phyloP scores from a whole-genome alignment of 2,113 vertebrate genomes.

The Zapus hudsonius region DNA sequence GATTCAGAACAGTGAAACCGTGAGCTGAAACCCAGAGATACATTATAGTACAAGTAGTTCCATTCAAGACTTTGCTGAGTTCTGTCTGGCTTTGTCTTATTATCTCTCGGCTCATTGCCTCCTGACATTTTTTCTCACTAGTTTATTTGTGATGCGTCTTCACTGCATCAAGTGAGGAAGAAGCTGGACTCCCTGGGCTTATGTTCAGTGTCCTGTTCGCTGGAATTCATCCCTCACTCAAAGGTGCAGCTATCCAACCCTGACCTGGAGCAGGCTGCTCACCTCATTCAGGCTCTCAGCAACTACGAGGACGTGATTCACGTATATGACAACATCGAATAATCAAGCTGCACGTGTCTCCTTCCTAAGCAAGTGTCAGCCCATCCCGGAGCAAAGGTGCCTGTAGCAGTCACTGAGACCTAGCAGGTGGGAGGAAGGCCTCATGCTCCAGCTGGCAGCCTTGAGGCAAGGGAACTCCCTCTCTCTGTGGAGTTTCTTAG shows the following conservation, averaged over 20 bases:
- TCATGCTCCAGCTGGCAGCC: neutral
- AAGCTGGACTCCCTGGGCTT: conserved; percentile 87
- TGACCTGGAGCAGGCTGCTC: conserved; percentile 85
- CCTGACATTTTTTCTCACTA: conserved; percentile 69
- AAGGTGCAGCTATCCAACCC: conserved; percentile 80
- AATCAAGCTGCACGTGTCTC: neutral
- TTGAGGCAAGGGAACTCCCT: neutral
- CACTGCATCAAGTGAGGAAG: conserved; percentile 84
- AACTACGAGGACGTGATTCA: conserved; percentile 87
- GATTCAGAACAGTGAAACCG: neutral
- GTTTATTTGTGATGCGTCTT: conserved; percentile 89
- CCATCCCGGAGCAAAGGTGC: neutral
- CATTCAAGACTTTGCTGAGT: neutral
- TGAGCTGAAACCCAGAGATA: neutral
- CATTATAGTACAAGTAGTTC: neutral
- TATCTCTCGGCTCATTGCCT: conserved; percentile 33
- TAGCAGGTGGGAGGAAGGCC: neutral
- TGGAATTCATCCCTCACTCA: conserved; percentile 88
- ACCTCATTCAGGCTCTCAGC: conserved; percentile 86
- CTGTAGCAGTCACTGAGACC: neutral
- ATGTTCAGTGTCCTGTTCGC: conserved; percentile 80
- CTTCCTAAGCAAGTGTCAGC: neutral
- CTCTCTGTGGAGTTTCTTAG: neutral
- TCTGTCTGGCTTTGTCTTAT: neutral
- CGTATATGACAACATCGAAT: conserved; percentile 92